Conservation (phyloP, 2,888 invertebrate genomes). For the Caenorhabditis sp. region DNA sequence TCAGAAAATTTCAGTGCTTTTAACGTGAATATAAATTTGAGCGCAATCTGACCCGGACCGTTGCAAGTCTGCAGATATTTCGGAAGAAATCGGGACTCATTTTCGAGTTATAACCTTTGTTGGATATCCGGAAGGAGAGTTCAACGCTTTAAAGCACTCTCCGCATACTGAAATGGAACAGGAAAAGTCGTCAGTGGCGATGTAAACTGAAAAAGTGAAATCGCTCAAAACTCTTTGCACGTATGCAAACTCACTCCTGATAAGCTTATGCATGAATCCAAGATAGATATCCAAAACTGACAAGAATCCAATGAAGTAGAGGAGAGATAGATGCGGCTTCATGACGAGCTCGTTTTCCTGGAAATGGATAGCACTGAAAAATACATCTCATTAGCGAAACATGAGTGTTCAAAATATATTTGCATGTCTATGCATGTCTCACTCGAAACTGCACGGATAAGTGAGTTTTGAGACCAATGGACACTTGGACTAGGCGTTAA, state of each 20-base stretch:
- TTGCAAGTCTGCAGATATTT: too few species aligned
- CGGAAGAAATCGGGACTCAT: too few species aligned
- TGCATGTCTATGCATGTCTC: not conserved
- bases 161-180: too few species aligned
- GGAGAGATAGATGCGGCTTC: not conserved
- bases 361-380: not conserved
- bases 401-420: not conserved
- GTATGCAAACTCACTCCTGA: not conserved
- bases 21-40: too few species aligned
- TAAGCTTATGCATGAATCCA: not conserved
- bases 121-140: too few species aligned
- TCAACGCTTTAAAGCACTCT: not conserved
- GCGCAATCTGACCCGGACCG: too few species aligned
- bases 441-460: too few species aligned
- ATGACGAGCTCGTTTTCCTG: not conserved
- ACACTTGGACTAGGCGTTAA: too few species aligned
- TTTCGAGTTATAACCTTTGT: too few species aligned
- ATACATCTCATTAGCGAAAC: not conserved
- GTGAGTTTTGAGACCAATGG: too few species aligned
- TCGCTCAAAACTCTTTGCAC: not conserved
- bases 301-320: not conserved
- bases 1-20: too few species aligned
- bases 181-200: not conserved
- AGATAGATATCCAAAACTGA: not conserved
- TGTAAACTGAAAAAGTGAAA: not conserved